phyloP scores from a whole-genome alignment of 92 coral and sea anemone species.

The Virgularia gustaviana region DNA sequence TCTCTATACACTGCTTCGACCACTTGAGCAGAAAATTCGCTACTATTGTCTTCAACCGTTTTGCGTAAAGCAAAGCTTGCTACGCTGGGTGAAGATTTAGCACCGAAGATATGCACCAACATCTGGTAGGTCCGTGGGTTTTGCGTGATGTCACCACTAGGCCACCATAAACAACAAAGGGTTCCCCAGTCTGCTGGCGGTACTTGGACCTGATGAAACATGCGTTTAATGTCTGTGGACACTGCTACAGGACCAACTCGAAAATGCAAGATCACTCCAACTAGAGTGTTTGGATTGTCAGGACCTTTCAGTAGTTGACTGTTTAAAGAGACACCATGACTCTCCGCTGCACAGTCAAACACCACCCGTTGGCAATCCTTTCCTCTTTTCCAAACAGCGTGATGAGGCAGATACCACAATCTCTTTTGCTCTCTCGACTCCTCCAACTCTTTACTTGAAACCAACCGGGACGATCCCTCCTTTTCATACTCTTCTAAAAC shows the following conservation, averaged over 20 bases:
- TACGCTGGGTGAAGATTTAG: slow-evolving; percentile 56
- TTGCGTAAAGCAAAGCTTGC: slow-evolving; percentile 50
- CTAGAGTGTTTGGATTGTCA: slow-evolving; percentile 24
- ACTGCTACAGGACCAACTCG: slow-evolving; percentile 21
- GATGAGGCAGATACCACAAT: slow-evolving; percentile 19
- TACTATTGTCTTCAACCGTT: slow-evolving; percentile 48
- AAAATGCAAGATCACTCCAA: slow-evolving; percentile 25
- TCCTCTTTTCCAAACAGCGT: slow-evolving; percentile 15
- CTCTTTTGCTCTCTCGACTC: slow-evolving; percentile 5
- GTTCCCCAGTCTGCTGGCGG: slow-evolving; percentile 25
- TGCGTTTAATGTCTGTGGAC: slow-evolving; percentile 20
- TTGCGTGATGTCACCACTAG: slow-evolving; percentile 4
- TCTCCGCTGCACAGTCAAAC: slow-evolving; percentile 18
- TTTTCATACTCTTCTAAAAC: slow-evolving; percentile 24
- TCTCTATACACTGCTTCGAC: slow-evolving; percentile 51
- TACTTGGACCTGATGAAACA: slow-evolving; percentile 28
- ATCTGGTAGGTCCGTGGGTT: slow-evolving; percentile 37
- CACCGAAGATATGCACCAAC: slow-evolving; percentile 61
- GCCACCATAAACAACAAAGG: slow-evolving; percentile 12
- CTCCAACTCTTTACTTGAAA: slow-evolving; percentile 6
- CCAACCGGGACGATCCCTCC: slow-evolving; percentile 23
- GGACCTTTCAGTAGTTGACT: slow-evolving; percentile 16
- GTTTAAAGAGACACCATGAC: slow-evolving; percentile 21
- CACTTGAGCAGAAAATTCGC: slow-evolving; percentile 37
- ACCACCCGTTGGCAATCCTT: slow-evolving; percentile 14